phyloP scores from a whole-genome alignment of 2,888 invertebrate genomes.

The Morpho deidamia region DNA sequence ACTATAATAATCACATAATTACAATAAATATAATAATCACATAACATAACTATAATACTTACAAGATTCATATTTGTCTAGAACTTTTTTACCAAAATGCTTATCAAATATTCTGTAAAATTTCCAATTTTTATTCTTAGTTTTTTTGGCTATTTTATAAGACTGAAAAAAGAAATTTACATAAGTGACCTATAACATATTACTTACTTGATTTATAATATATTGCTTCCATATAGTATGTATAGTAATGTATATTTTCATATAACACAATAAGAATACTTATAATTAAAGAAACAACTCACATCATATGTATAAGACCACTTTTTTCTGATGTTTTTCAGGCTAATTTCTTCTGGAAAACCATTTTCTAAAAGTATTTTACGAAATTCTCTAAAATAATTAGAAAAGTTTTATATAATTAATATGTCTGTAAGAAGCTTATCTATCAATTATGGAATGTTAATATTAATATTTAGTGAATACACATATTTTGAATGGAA shows the following conservation, averaged over 20 bases:
- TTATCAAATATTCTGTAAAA: slow-evolving; percentile 68
- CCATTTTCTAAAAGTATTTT: slow-evolving; percentile 60
- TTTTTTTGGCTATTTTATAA: slow-evolving; percentile 62
- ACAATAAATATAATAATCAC: background rate
- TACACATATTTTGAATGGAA: too few relatives aligned
- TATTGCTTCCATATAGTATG: too few relatives aligned
- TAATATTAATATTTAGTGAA: too few relatives aligned
- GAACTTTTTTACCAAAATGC: slow-evolving; percentile 54
- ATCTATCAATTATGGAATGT: too few relatives aligned
- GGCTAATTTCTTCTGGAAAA: slow-evolving; percentile 62
- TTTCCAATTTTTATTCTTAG: slow-evolving; percentile 60
- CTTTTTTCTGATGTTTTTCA: slow-evolving; percentile 66
- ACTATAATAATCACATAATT: background rate
- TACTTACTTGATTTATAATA: too few relatives aligned
- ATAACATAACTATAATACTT: slow-evolving; percentile 38
- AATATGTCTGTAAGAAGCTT: too few relatives aligned
- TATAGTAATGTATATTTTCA: too few relatives aligned
- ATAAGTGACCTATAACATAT: too few relatives aligned
- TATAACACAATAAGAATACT: too few relatives aligned
- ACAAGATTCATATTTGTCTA: slow-evolving; percentile 71
- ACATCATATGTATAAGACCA: slow-evolving; percentile 72
- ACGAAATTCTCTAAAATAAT: slow-evolving; percentile 53
- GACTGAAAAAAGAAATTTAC: slow-evolving; percentile 41
- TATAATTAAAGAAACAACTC: slow-evolving; percentile 32
- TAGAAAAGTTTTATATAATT: background rate